Evolutionary conservation across 2,888 invertebrate species (phyloP), one percentile per base, ranked within the genome.

Genomic region (Agriotes lineatus): DNA sequence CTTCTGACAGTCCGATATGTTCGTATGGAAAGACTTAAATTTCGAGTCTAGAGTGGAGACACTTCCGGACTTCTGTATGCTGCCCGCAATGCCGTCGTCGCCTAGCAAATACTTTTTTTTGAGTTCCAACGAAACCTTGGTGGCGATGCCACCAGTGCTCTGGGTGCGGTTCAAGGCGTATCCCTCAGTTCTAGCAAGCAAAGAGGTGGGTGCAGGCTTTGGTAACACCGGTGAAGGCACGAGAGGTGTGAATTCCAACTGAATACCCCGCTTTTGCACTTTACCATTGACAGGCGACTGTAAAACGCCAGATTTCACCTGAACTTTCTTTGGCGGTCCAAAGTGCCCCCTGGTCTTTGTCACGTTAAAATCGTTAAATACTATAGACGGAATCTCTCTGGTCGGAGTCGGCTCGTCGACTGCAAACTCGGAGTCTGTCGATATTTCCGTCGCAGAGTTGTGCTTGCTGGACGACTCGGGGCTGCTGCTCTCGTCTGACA

Each of bases 371-470:
- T 93, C 92, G 79, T 92, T 91, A 72, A 92, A 90, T 59, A 92
- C 87, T 66, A 94, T 94, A 74, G 92, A 90, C 9, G 95, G 95
- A 20, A 92, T 89, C 72, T 91, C 90, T 59, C 91, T 89, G 0
- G 90, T 90, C 18, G 92, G 92, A 0, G 88, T 89, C 14, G 85
- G 85, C 42, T 91, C 92, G 79, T 95, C 95, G 72, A 94, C 91
- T 74, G 94, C 96, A 80, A 96, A 96, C 85, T 96, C 96, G 20
- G 96, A 96, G 85, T 96, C 96, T 0, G 96, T 96, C 52, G 95
- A 95, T 76, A 96, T 96, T 86, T 96, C 96, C 0, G 96, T 96
- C 1, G 94, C 95, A 5, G 95, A 95, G 77, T 95, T 95, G 75
- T 92, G 91, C 78, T 90, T 90, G 76, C 91, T 91, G 74, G 90